phyloP scores from a whole-genome alignment of 92 coral and sea anemone species.

The Actinostola sp. region DNA sequence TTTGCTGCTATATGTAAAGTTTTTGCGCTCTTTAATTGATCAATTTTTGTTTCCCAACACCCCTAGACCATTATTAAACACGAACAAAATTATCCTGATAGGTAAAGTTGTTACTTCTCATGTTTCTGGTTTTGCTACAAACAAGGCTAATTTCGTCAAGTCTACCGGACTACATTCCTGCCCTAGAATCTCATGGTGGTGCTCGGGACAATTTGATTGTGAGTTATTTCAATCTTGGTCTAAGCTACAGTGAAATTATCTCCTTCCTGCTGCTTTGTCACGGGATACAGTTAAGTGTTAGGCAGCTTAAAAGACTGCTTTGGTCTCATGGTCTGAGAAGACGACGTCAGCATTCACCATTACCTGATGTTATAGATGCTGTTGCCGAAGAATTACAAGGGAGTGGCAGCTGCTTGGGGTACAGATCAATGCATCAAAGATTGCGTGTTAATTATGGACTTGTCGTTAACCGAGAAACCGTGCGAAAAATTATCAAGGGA shows the following conservation, averaged over 20 bases:
- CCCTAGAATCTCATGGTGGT: not conserved
- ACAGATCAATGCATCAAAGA: conserved; percentile 44
- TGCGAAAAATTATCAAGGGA: conserved; percentile 18
- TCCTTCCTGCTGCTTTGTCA: conserved; percentile 10
- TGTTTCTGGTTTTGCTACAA: conserved; percentile 15
- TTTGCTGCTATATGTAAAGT: too few species aligned
- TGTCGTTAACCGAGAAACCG: conserved; percentile 39
- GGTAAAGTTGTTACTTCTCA: conserved; percentile 4
- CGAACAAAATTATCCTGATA: too few species aligned
- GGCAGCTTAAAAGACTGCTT: conserved; percentile 29
- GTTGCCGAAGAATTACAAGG: conserved; percentile 35
- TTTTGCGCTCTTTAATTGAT: too few species aligned
- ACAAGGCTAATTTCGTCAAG: conserved; percentile 12
- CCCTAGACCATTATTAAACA: too few species aligned
- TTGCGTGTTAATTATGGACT: conserved; percentile 19
- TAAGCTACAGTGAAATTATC: conserved; percentile 14
- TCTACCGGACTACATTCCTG: conserved; percentile 1
- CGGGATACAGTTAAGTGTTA: conserved; percentile 21
- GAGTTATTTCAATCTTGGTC: conserved; percentile 17
- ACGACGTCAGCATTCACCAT: not conserved
- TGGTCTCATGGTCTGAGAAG: conserved; percentile 6
- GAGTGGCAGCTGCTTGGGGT: conserved; percentile 46
- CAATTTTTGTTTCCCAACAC: too few species aligned
- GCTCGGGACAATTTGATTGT: conserved; percentile 9
- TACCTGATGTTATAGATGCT: conserved; percentile 18